Percentiles rank a stretch among this genome's conserved stretches.
These are phyloP conservation scores for Ennomos erosarius DNA, from an alignment of 2,888 invertebrate genomes.

Conservation along the genomic window DNA sequence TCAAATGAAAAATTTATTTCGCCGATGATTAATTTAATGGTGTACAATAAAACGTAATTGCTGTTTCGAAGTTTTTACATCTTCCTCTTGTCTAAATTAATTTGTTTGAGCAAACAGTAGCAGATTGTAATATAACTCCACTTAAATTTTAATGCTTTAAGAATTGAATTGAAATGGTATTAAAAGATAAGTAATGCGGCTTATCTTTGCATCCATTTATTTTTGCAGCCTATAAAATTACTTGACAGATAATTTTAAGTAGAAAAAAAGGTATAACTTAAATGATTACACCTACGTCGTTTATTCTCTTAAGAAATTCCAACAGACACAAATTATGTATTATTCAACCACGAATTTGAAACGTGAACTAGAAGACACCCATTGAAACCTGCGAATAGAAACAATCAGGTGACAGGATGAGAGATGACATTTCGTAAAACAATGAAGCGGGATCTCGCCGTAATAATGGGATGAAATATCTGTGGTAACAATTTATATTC, in stretches of 20 bases:
- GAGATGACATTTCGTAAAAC: conserved; percentile 83
- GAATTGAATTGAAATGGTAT: conserved; percentile 38
- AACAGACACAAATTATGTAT: conserved; percentile 10
- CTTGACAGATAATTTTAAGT: too few relatives aligned
- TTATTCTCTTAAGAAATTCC: not conserved
- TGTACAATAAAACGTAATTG: conserved; percentile 81
- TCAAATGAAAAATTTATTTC: conserved; percentile 84
- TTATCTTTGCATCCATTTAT: too few relatives aligned
- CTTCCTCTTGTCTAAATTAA: conserved; percentile 83
- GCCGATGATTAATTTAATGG: conserved; percentile 84
- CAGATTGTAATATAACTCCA: conserved; percentile 45
- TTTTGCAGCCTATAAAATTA: too few relatives aligned
- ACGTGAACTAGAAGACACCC: conserved; percentile 49
- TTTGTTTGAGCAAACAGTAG: conserved; percentile 65
- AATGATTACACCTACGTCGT: too few relatives aligned
- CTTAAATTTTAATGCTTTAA: conserved; percentile 38
- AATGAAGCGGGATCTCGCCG: conserved; percentile 76
- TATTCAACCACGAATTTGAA: conserved; percentile 21
- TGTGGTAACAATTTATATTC: conserved; percentile 84
- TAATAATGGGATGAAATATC: conserved; percentile 83
- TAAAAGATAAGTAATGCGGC: not conserved
- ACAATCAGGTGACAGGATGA: conserved; percentile 83
- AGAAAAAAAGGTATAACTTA: too few relatives aligned
- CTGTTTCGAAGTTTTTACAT: conserved; percentile 84
- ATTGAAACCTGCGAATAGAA: conserved; percentile 63